phyloP scores from a whole-genome alignment of 2,888 invertebrate species.

The Drosophila eohydei region DNA sequence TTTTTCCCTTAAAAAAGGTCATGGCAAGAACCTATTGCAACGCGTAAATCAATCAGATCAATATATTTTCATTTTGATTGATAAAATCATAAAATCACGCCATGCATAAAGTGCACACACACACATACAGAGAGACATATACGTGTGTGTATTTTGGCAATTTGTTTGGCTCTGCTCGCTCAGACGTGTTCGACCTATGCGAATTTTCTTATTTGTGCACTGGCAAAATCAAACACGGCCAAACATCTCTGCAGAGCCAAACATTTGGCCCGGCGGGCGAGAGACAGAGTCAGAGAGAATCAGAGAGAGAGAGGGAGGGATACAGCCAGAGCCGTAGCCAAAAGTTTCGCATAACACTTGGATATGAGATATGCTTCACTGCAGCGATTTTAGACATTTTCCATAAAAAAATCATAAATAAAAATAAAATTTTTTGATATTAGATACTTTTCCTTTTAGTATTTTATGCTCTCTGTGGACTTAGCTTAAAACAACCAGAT shows the following conservation, averaged over 20 bases:
- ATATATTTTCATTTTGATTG: slow-evolving; percentile 63
- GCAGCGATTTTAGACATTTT: slow-evolving; percentile 63
- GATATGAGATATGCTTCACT: slow-evolving; percentile 70
- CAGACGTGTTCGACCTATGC: slow-evolving; percentile 43
- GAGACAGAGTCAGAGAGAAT: neutral
- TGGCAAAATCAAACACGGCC: slow-evolving; percentile 32
- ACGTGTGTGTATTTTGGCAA: slow-evolving; percentile 19
- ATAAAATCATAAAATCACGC: slow-evolving; percentile 66
- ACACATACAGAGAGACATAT: neutral
- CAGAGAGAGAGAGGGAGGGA: slow-evolving; percentile 1
- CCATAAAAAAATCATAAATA: slow-evolving; percentile 63
- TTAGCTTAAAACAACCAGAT: slow-evolving; percentile 11
- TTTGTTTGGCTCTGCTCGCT: slow-evolving; percentile 47
- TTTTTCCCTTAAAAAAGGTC: neutral
- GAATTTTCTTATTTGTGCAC: slow-evolving; percentile 39
- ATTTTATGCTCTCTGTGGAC: slow-evolving; percentile 10
- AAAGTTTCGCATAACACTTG: slow-evolving; percentile 65
- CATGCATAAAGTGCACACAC: slow-evolving; percentile 45
- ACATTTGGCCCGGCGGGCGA: neutral
- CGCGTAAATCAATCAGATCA: slow-evolving; percentile 69
- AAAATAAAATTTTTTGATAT: slow-evolving; percentile 46
- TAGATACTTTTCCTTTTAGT: slow-evolving; percentile 35
- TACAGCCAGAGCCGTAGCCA: slow-evolving; percentile 38
- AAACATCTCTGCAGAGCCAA: slow-evolving; percentile 29
- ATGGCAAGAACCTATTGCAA: slow-evolving; percentile 23